Base-by-base conservation (phyloP, 2,888 invertebrate species). In the Ochropleura leucogaster region DNA sequence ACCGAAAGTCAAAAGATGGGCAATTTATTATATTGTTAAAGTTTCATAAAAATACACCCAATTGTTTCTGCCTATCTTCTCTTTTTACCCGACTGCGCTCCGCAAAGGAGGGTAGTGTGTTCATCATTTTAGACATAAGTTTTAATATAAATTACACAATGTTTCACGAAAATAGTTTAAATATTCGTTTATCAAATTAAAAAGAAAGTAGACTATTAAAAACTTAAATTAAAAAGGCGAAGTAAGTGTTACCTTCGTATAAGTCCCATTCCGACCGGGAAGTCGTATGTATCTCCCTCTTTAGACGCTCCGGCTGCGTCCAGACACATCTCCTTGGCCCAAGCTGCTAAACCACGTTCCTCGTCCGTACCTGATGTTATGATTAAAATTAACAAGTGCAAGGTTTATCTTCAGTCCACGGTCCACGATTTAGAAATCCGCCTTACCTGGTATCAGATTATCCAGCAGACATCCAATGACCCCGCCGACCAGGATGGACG, bases 401-500 rank as follows among this genome's bases (percentile, higher is more conserved):
- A 57, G 14, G 57, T 14, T 46, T 9, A 46, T 30, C 30, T 30
- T 30, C 7, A 18, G 42, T 44, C 6, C 6, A 42, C 42, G 12
- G 16, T n/a, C 44, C n/a, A 12, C 6, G 7, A 12, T 44, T 60
- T n/a, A 60, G n/a, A n/a, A 60, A n/a, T 2, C 30, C 6, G 5
- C 6, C 87, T 83, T 90, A 98, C 98, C 98, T 81, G 98, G 98
- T 89, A 98, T 97, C 4, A 98, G 89, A 86, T 98, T 98, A 90
- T 98, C 98, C 82, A 98, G 91, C 42, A 98, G 86, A 86, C 98
- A 98, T 0, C 98, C 98, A 0, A 97, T 90, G 3, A 97, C 88
- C 0, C 98, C 98, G 0, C 98, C 98, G 0, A 98, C 97, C 55
- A 98, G 95, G 88, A 98, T 98, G 4, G 98, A 98, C 0, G 98